These are phyloP conservation scores for Aplocera efformata DNA, from an alignment of 2,888 invertebrate species.

Conservation along the genomic window DNA sequence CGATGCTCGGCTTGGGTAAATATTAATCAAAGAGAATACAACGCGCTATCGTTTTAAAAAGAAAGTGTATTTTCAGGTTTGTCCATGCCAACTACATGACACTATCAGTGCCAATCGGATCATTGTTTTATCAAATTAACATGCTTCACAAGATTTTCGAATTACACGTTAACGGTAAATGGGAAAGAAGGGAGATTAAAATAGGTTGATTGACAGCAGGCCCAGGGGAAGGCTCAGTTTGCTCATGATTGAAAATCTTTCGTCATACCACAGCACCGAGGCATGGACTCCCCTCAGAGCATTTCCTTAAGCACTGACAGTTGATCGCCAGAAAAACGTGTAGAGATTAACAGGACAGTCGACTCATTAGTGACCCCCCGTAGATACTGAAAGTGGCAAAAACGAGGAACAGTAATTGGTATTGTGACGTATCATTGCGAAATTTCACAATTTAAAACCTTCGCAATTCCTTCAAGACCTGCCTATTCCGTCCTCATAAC, in stretches of 20 bases:
- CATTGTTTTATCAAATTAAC: no score
- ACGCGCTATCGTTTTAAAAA: no score
- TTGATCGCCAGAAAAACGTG: constrained; percentile 21
- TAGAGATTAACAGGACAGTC: constrained; percentile 11
- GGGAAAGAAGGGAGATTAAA: no score
- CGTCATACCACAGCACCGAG: constrained; percentile 7
- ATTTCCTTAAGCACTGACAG: constrained; percentile 16
- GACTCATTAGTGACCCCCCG: constrained; percentile 27
- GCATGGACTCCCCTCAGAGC: constrained; percentile 9
- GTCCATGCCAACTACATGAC: no score
- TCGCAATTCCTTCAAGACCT: no score
- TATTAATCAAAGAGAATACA: no score
- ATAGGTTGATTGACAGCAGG: constrained; percentile 7
- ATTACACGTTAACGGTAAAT: no score
- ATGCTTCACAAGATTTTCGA: no score
- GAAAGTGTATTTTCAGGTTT: no score
- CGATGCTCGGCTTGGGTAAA: no score
- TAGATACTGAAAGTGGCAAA: constrained; percentile 10
- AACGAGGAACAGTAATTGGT: constrained; percentile 15
- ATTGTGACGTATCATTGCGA: constrained; percentile 14
- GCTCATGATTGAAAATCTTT: constrained; percentile 15
- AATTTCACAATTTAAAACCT: background rate
- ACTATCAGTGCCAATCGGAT: no score
- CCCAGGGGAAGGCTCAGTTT: constrained; percentile 4
- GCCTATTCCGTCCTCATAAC: no score